Conservation (phyloP, 2,113 vertebrate species). For the Capricornis sumatraensis region DNA sequence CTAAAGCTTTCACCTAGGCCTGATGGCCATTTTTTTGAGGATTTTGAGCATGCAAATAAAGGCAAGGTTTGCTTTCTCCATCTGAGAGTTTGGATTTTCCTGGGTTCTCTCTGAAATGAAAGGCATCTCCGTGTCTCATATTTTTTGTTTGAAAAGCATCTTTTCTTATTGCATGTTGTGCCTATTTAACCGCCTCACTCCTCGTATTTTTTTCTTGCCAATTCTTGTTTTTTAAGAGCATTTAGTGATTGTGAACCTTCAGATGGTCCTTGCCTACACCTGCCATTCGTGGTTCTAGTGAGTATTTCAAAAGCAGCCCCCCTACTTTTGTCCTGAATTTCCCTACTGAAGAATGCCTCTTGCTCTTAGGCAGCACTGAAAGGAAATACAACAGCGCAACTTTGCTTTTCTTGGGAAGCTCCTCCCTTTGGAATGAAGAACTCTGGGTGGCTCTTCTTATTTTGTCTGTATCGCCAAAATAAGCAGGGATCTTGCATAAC, state of each 20-base stretch:
- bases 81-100: constrained; percentile 60
- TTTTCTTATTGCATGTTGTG: neutral
- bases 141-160: neutral
- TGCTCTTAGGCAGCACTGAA: constrained; percentile 64
- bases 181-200: neutral
- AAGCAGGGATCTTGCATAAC: constrained; percentile 78
- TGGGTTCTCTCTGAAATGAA: constrained; percentile 45
- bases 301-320: neutral
- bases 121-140: neutral
- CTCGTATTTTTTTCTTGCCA: neutral
- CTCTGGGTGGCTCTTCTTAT: constrained; percentile 78
- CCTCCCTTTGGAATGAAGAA: constrained; percentile 82
- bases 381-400: constrained; percentile 80
- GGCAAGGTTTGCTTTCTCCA: constrained; percentile 50
- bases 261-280: constrained; percentile 13
- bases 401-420: constrained; percentile 85
- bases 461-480: constrained; percentile 79
- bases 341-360: constrained; percentile 34
- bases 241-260: neutral
- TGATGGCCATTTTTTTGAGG: constrained; percentile 28
- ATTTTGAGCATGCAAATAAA: constrained; percentile 53
- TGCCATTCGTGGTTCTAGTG: neutral
- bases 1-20: neutral
- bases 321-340: neutral
- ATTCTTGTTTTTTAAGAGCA: neutral